phyloP scores from a whole-genome alignment of 2,888 invertebrate species.

The Balanococcus diminutus region DNA sequence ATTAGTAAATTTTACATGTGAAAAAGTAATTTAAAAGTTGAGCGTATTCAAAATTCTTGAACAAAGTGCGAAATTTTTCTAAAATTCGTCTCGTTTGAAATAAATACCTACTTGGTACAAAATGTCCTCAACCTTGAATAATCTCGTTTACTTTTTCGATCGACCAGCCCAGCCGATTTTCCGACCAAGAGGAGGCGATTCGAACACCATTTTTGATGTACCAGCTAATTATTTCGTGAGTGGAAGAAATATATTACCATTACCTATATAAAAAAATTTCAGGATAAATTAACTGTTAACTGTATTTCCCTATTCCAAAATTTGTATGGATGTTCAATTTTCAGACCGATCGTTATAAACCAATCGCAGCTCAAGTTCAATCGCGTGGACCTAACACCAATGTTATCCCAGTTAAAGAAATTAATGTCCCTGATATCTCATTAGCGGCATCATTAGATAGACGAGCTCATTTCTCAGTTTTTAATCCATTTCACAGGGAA shows the following conservation, averaged over 20 bases:
- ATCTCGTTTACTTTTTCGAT: slow-evolving; percentile 71
- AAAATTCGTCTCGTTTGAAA: neutral
- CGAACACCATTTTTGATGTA: slow-evolving; percentile 67
- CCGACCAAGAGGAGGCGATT: slow-evolving; percentile 71
- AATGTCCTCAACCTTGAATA: slow-evolving; percentile 27
- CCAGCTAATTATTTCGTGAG: slow-evolving; percentile 72
- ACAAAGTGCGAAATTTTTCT: neutral
- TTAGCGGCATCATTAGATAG: slow-evolving; percentile 69
- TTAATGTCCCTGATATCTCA: slow-evolving; percentile 69
- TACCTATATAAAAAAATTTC: too few species aligned
- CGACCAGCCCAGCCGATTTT: slow-evolving; percentile 79
- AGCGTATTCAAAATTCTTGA: neutral
- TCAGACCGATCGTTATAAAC: slow-evolving; percentile 66
- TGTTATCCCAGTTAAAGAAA: slow-evolving; percentile 67
- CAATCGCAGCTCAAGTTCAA: slow-evolving; percentile 67
- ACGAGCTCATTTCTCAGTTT: slow-evolving; percentile 75
- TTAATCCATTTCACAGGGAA: slow-evolving; percentile 73
- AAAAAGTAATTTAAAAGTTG: neutral
- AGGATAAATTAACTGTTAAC: too few species aligned
- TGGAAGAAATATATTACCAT: too few species aligned
- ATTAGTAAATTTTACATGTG: neutral
- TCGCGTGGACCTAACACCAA: slow-evolving; percentile 62
- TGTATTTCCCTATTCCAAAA: too few species aligned
- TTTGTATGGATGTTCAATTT: slow-evolving; percentile 52
- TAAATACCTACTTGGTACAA: slow-evolving; percentile 31